These are phyloP conservation scores for Lonchura striata DNA, from an alignment of 2,113 vertebrate species.

Conservation along the genomic window DNA sequence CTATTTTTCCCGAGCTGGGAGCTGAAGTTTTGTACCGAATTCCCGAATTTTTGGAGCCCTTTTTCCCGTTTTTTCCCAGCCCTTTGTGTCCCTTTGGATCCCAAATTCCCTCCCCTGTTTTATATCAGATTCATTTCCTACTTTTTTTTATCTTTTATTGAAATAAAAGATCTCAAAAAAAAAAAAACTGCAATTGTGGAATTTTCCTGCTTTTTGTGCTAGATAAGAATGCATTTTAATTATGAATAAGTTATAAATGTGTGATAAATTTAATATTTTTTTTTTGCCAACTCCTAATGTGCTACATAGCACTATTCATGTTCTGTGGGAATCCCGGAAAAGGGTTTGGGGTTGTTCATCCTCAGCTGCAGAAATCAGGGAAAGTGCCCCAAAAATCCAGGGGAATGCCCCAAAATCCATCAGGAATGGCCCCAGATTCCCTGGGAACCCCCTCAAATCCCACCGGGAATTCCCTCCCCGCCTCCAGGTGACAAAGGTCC, in stretches of 20 bases:
- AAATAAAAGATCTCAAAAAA: background rate
- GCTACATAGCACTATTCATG: too few relatives aligned
- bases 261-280: too few relatives aligned
- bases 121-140: background rate
- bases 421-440: background rate
- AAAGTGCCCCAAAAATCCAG: background rate
- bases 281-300: too few relatives aligned
- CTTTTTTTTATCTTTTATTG: background rate
- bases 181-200: background rate
- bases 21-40: background rate
- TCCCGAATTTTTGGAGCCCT: background rate
- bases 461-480: background rate
- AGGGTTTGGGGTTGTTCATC: rapidly evolving
- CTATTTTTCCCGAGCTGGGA: background rate
- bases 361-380: background rate
- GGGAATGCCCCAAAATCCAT: background rate
- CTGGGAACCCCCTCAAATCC: background rate
- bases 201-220: background rate
- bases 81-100: background rate
- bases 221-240: too few relatives aligned
- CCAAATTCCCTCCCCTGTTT: background rate
- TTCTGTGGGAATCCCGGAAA: background rate
- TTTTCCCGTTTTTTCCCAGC: rapidly evolving
- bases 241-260: too few relatives aligned
- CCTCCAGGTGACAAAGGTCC: background rate